These are phyloP conservation scores for Salvator merianae DNA, from an alignment of 2,113 vertebrate genomes.

Conservation along the genomic window DNA sequence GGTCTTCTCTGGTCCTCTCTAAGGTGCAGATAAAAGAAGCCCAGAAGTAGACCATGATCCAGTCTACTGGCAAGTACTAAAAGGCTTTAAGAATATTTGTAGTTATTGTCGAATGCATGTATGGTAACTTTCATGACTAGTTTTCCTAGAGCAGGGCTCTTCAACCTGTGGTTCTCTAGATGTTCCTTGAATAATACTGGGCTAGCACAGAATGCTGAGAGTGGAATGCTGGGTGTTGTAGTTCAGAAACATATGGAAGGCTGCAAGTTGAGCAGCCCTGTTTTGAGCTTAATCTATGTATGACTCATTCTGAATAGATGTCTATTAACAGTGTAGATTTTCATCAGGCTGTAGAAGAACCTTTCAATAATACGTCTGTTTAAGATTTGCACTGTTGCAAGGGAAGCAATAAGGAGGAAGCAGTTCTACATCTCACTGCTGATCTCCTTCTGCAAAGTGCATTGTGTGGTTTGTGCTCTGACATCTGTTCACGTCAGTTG, in stretches of 20 bases:
- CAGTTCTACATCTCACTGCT: constrained; percentile 12
- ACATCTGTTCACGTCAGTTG: not conserved
- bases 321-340: not conserved
- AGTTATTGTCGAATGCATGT: not conserved
- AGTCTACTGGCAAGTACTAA: too few relatives aligned
- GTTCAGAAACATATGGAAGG: too few relatives aligned
- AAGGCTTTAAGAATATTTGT: fast-evolving
- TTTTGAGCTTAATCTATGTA: not conserved
- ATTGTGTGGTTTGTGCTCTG: constrained; percentile 31
- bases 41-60: too few relatives aligned
- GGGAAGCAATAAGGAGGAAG: not conserved
- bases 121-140: constrained; percentile 1
- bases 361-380: constrained; percentile 4
- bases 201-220: too few relatives aligned
- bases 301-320: not conserved
- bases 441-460: constrained; percentile 48
- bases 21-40: too few relatives aligned
- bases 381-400: constrained; percentile 22
- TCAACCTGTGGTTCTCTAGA: too few relatives aligned
- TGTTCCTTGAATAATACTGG: too few relatives aligned
- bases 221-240: too few relatives aligned
- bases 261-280: too few relatives aligned
- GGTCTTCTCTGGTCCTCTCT: too few relatives aligned
- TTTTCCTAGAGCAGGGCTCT: not conserved
- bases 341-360: not conserved